phyloP scores from a whole-genome alignment of 2,888 invertebrate species.

The Ennomos erosarius region DNA sequence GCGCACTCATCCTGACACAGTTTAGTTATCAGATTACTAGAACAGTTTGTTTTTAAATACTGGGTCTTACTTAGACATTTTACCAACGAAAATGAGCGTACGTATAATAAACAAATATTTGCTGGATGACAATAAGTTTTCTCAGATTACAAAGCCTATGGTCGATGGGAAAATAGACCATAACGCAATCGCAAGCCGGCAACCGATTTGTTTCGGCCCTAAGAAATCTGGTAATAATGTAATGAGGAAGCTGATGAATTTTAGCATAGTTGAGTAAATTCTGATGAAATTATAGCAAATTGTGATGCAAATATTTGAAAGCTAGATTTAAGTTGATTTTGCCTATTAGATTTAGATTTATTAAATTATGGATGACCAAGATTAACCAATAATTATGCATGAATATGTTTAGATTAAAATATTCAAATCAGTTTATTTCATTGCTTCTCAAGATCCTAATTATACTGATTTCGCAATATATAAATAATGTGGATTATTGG shows the following conservation, averaged over 20 bases:
- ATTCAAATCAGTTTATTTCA: too few species aligned
- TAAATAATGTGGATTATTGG: too few species aligned
- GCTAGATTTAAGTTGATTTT: constrained; percentile 9
- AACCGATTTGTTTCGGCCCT: constrained; percentile 28
- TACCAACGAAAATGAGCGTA: too few species aligned
- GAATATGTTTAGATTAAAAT: too few species aligned
- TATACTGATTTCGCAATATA: too few species aligned
- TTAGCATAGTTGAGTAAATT: constrained; percentile 24
- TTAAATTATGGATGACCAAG: too few species aligned
- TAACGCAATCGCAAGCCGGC: constrained; percentile 26
- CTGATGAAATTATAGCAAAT: constrained; percentile 24
- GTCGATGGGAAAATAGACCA: constrained; percentile 35
- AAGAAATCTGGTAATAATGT: constrained; percentile 28
- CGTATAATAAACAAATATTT: constrained; percentile 5
- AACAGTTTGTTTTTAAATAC: too few species aligned
- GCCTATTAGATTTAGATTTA: neutral
- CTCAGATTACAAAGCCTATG: constrained; percentile 27
- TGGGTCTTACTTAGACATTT: too few species aligned
- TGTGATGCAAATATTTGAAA: constrained; percentile 21
- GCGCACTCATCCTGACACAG: too few species aligned
- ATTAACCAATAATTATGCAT: too few species aligned
- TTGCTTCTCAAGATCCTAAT: too few species aligned
- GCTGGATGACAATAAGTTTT: constrained; percentile 3
- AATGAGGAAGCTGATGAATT: constrained; percentile 34
- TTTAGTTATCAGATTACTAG: too few species aligned